Percentiles rank a stretch among this genome's conserved stretches.
Conservation (phyloP, 2,113 vertebrate species). For the Nannospalax galili region DNA sequence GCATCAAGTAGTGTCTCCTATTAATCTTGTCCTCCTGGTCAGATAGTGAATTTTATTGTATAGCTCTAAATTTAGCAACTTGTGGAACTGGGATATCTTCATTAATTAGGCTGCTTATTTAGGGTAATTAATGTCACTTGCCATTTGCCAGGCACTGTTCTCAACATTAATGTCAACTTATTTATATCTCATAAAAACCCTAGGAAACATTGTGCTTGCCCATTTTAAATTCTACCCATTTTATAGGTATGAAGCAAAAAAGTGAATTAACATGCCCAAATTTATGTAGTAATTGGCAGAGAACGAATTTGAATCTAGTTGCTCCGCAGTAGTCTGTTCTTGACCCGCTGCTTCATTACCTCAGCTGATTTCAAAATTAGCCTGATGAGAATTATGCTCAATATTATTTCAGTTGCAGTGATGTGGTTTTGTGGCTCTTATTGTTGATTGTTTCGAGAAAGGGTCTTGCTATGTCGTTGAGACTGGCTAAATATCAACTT, state of each 20-base stretch:
- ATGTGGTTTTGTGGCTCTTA: background rate
- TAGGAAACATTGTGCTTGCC: background rate
- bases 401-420: background rate
- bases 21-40: background rate
- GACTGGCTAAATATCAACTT: background rate
- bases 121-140: background rate
- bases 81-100: background rate
- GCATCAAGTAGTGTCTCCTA: background rate
- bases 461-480: too few relatives aligned
- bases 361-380: background rate
- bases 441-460: background rate
- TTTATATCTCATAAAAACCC: background rate
- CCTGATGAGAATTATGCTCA: background rate
- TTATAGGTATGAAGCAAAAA: background rate
- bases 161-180: background rate
- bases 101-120: background rate
- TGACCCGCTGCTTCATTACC: background rate
- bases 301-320: background rate
- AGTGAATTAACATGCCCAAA: background rate
- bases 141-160: background rate
- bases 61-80: constrained; percentile 6
- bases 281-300: background rate
- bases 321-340: background rate
- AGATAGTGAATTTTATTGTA: background rate
- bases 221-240: background rate